Evolutionary conservation across 2,888 invertebrate species (phyloP).

Genomic region (Bombylius discolor): DNA sequence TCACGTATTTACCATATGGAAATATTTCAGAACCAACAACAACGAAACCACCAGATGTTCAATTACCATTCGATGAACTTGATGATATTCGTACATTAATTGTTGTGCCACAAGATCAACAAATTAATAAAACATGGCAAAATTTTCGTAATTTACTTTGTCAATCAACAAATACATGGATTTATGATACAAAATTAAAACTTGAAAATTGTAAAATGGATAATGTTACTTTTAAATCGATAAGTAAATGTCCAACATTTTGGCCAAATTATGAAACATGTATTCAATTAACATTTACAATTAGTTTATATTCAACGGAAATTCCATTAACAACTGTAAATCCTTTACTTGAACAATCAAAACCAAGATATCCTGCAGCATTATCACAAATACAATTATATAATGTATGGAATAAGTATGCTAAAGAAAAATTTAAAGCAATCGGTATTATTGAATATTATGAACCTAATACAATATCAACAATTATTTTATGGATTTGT

Average conservation of each 20-base stretch:
- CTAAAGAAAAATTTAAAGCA: constrained; percentile 4
- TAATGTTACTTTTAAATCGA: constrained; percentile 15
- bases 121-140: constrained; percentile 15
- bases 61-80: constrained; percentile 11
- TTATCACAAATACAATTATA: constrained; percentile 7
- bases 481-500: constrained; percentile 16
- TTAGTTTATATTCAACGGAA: constrained; percentile 10
- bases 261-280: constrained; percentile 16
- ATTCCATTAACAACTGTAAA: constrained; percentile 5
- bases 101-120: constrained; percentile 8
- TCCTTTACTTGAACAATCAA: constrained; percentile 11
- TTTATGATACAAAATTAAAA: background rate
- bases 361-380: constrained; percentile 12
- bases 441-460: constrained; percentile 12
- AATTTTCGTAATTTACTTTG: constrained; percentile 13
- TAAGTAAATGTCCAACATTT: constrained; percentile 14
- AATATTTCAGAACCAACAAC: constrained; percentile 6
- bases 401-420: constrained; percentile 14
- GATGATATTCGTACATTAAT: constrained; percentile 9
- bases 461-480: constrained; percentile 5
- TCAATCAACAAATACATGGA: constrained; percentile 12
- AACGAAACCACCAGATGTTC: constrained; percentile 12
- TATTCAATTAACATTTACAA: constrained; percentile 14
- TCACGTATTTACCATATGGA: constrained; percentile 14
- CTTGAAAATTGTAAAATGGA: constrained; percentile 10